Conservation (phyloP, 2,113 vertebrate species). For the Scalopus aquaticus region DNA sequence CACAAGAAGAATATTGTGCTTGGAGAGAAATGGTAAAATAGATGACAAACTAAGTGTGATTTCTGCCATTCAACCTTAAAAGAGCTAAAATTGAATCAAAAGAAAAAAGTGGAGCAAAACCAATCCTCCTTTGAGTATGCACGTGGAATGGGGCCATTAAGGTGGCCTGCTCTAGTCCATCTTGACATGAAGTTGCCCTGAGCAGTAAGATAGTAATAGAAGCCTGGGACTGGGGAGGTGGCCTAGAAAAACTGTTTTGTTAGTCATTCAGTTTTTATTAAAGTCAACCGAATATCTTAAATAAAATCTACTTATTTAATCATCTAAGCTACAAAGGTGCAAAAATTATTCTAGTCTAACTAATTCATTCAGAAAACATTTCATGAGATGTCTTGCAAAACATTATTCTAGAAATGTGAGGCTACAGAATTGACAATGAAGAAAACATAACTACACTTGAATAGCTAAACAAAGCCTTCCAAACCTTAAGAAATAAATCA, state of each 20-base stretch:
- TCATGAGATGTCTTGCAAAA: not conserved
- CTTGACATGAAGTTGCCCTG: not conserved
- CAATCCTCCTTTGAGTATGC: not conserved
- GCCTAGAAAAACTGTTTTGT: not conserved
- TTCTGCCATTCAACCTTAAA: not conserved
- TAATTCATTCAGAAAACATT: not conserved
- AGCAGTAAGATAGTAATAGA: not conserved
- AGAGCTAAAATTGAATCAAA: not conserved
- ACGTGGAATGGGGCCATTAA: not conserved
- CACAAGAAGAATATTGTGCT: not conserved
- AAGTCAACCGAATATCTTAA: constrained; percentile 9
- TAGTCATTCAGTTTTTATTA: not conserved
- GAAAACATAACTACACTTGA: not conserved
- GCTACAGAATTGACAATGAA: not conserved
- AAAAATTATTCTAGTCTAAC: not conserved
- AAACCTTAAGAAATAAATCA: not conserved
- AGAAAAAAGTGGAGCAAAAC: not conserved
- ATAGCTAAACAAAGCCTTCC: not conserved
- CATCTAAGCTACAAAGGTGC: not conserved
- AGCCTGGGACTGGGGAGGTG: not conserved
- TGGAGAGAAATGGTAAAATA: not conserved
- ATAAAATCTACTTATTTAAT: not conserved
- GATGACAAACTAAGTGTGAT: not conserved
- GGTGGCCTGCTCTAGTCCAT: not conserved
- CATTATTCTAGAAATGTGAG: constrained; percentile 6